These are phyloP conservation scores for Henricia sp. DNA, from an alignment of 53 echinoderm and acorn worm species.

Conservation along the genomic window DNA sequence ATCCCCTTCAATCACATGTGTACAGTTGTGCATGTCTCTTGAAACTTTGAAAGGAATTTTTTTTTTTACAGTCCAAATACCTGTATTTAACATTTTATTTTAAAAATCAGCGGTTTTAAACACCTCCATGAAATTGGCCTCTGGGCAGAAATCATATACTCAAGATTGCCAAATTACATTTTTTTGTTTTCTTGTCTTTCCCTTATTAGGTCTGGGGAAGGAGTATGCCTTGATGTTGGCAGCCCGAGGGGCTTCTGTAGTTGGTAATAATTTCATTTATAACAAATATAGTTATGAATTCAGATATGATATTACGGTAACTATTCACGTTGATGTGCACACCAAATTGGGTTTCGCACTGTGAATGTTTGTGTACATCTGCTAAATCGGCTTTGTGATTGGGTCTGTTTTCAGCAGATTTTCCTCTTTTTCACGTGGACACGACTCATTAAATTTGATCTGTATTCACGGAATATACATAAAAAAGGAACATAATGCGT, in stretches of 20 bases:
- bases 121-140: neutral
- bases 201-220: constrained; percentile 82
- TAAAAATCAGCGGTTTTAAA: neutral
- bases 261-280: constrained; percentile 71
- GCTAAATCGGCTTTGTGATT: neutral
- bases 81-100: neutral
- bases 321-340: no score
- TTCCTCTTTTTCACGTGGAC: neutral
- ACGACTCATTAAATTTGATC: neutral
- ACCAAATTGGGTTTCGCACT: no score
- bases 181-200: neutral
- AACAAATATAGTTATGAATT: neutral
- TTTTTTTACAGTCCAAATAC: neutral
- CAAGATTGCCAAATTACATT: no score
- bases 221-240: constrained; percentile 94
- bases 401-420: neutral
- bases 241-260: constrained; percentile 90
- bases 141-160: no score
- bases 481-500: no score
- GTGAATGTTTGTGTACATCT: neutral
- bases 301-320: no score
- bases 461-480: no score
- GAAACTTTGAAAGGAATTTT: no score
- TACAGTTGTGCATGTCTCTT: no score
- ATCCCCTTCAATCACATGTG: no score